Conservation (phyloP, 2,888 invertebrate genomes). For the Furcula furcula region DNA sequence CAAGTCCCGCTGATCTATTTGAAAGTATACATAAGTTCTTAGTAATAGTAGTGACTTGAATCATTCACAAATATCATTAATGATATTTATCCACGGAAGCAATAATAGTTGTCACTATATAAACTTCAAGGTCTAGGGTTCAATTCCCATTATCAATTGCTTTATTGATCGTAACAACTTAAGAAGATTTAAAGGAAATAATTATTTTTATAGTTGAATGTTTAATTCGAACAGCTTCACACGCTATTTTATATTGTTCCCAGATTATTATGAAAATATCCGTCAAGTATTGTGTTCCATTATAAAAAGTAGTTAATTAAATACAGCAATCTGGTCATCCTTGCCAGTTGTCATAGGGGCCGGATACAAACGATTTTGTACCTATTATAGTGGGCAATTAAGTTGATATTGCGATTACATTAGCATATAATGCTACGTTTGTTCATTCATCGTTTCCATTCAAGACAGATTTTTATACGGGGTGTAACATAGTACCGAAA, state of each 20-base stretch:
- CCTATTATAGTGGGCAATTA: slow-evolving; percentile 60
- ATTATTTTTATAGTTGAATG: too few species aligned
- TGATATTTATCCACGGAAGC: too few species aligned
- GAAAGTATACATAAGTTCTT: too few species aligned
- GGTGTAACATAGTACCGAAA: too few species aligned
- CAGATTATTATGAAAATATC: neutral
- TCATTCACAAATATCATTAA: too few species aligned
- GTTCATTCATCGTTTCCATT: slow-evolving; percentile 57
- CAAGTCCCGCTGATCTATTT: too few species aligned
- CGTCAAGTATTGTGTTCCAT: slow-evolving; percentile 3
- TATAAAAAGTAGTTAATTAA: slow-evolving; percentile 22
- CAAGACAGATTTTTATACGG: slow-evolving; percentile 12
- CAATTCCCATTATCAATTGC: too few species aligned
- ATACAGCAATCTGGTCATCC: slow-evolving; percentile 28
- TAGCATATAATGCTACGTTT: slow-evolving; percentile 59
- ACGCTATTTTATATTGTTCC: neutral
- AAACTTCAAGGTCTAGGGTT: too few species aligned
- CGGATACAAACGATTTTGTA: slow-evolving; percentile 65
- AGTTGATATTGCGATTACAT: slow-evolving; percentile 66
- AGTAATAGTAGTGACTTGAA: too few species aligned
- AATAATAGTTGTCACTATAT: too few species aligned
- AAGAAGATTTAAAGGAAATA: too few species aligned
- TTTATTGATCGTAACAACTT: too few species aligned
- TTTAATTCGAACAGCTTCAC: neutral
- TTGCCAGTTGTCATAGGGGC: slow-evolving; percentile 28